These are phyloP conservation scores for Drosophila athabasca DNA, from an alignment of 1,140 invertebrate genomes.

Conservation along the genomic window DNA sequence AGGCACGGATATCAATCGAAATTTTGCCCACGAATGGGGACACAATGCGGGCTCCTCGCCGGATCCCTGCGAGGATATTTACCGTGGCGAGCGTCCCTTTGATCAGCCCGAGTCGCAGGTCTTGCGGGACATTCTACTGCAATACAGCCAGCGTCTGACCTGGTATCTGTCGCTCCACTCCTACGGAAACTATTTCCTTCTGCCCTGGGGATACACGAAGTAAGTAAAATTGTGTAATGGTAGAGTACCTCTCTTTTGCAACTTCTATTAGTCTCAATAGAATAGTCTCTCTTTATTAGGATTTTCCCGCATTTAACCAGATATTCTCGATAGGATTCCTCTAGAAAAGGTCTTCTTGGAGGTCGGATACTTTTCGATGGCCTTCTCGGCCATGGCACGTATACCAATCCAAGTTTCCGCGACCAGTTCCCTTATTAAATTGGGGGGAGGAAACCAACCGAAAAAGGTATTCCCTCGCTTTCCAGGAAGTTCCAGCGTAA, in stretches of 20 bases:
- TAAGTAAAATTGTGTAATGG: constrained; percentile 3
- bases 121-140: constrained; percentile 83
- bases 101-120: constrained; percentile 88
- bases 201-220: constrained; percentile 89
- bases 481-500: constrained; percentile 13
- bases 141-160: constrained; percentile 85
- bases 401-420: constrained; percentile 47
- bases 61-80: constrained; percentile 87
- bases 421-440: constrained; percentile 26
- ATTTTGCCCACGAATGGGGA: constrained; percentile 87
- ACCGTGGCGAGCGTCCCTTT: constrained; percentile 87
- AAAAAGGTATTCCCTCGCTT: not conserved
- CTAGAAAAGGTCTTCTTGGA: too few relatives aligned
- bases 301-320: not conserved
- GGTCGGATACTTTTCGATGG: constrained; percentile 11
- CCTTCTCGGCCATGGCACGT: constrained; percentile 30
- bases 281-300: too few relatives aligned
- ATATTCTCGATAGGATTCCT: not conserved
- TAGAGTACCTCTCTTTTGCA: too few relatives aligned
- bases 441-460: constrained; percentile 10
- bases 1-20: constrained; percentile 88
- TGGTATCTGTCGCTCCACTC: constrained; percentile 90
- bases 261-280: not conserved
- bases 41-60: constrained; percentile 86
- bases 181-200: constrained; percentile 87